Conservation (phyloP, 2,113 vertebrate genomes). For the Apus apus region DNA sequence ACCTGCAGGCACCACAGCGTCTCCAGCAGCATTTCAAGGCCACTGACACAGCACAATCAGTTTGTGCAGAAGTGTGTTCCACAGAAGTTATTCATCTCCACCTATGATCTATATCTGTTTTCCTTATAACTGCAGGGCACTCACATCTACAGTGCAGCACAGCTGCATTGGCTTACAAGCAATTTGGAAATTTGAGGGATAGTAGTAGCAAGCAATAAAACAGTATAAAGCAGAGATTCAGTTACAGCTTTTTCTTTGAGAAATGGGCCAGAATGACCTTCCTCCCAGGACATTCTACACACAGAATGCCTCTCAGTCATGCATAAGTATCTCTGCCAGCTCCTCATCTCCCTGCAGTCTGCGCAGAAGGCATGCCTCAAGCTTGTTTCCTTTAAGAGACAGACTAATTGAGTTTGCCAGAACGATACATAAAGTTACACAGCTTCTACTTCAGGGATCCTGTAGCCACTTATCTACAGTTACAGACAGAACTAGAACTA, state of each 20-base stretch:
- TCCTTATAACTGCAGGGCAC: neutral
- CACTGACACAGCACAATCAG: neutral
- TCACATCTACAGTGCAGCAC: neutral
- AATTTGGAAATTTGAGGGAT: neutral
- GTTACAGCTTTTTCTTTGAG: neutral
- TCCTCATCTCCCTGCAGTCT: neutral
- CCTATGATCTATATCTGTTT: rapidly evolving
- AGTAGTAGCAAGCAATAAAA: neutral
- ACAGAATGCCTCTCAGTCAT: neutral
- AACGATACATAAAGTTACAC: neutral
- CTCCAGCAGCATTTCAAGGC: slow-evolving; percentile 6
- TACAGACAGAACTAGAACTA: neutral
- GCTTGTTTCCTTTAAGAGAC: neutral
- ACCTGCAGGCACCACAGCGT: slow-evolving; percentile 18
- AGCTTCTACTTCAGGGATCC: neutral
- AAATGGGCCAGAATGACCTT: neutral
- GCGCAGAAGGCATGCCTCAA: neutral
- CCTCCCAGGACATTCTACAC: neutral
- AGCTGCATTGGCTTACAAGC: neutral
- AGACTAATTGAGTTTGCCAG: neutral
- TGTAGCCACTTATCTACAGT: neutral
- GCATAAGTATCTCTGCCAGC: neutral
- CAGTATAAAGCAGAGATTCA: neutral
- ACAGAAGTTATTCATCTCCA: neutral
- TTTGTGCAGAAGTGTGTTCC: neutral